Conservation (phyloP, 2,113 vertebrate species). For the Melanocharis versteri region DNA sequence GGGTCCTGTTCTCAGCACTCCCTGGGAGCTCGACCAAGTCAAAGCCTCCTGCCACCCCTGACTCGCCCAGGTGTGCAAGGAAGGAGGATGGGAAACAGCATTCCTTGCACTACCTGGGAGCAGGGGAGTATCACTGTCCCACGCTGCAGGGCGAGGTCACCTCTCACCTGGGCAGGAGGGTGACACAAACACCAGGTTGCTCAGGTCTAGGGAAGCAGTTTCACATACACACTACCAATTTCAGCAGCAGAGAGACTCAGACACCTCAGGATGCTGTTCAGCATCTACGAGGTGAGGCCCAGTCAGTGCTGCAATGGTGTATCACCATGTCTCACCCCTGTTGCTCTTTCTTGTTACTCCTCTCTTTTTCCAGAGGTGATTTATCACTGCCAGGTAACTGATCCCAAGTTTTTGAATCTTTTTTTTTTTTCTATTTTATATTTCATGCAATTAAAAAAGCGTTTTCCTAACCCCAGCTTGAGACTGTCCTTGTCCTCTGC, state of each 20-base stretch:
- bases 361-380: neutral
- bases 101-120: neutral
- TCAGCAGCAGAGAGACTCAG: neutral
- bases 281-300: neutral
- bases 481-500: neutral
- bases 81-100: neutral
- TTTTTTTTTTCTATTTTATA: neutral
- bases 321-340: neutral
- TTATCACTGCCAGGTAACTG: slow-evolving; percentile 29
- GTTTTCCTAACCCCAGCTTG: neutral
- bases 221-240: neutral
- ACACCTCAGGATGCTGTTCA: neutral
- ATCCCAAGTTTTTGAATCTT: neutral
- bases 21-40: neutral
- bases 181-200: neutral
- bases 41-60: neutral
- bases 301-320: neutral
- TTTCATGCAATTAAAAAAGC: neutral
- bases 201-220: neutral
- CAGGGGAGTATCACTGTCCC: neutral
- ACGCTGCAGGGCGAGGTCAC: neutral
- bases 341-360: neutral
- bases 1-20: neutral
- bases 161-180: fast-evolving
- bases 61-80: neutral